Conservation (phyloP, 2,797 vertebrate genomes). For the Sarcophilus harrisii region DNA sequence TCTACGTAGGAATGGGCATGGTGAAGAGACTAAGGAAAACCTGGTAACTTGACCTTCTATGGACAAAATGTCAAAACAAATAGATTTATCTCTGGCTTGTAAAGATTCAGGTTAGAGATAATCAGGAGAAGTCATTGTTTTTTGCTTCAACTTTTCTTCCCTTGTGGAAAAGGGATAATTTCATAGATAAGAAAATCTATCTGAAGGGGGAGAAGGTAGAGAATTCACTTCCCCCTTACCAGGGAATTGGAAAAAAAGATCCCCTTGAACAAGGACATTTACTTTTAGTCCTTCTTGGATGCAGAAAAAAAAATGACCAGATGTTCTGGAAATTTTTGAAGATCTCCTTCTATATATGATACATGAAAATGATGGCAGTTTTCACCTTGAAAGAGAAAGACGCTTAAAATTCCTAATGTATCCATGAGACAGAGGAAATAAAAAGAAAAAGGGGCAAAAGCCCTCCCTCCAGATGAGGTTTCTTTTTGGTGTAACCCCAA, state of each 20-base stretch:
- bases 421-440: background rate
- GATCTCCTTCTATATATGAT: background rate
- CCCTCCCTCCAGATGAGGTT: background rate
- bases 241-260: background rate
- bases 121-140: background rate
- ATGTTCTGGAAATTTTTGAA: background rate
- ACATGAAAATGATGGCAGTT: background rate
- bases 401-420: background rate
- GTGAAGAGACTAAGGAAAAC: background rate
- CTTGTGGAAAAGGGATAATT: background rate
- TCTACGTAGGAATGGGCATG: background rate
- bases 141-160: background rate
- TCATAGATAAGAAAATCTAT: background rate
- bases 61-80: background rate
- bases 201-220: background rate
- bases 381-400: background rate
- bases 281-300: background rate
- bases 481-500: fast-evolving
- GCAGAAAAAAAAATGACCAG: background rate
- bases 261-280: background rate
- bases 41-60: background rate
- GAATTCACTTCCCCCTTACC: slow-evolving; percentile 7
- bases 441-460: background rate
- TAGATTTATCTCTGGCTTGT: background rate
- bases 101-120: background rate